A percentile compares a stretch with the other conserved stretches of the same genome.
These are phyloP conservation scores for Marmota flaviventris DNA, from an alignment of 2,113 vertebrate species.

Conservation along the genomic window DNA sequence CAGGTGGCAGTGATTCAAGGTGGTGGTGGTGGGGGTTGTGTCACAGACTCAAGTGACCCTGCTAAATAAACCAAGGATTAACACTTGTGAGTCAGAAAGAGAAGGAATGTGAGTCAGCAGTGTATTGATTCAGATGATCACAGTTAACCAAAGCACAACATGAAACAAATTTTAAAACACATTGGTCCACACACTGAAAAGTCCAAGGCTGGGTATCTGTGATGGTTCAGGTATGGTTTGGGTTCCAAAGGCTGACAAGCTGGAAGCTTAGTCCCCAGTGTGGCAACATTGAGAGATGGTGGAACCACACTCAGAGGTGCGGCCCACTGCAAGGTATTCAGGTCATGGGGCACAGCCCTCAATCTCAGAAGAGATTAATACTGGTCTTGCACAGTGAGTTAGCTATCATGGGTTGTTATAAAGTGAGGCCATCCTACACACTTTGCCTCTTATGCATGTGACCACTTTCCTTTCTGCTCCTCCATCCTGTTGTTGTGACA, in stretches of 20 bases:
- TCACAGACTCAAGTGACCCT: neutral
- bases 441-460: neutral
- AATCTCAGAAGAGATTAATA: neutral
- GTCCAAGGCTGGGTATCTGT: neutral
- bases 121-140: neutral
- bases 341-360: neutral
- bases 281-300: neutral
- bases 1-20: neutral
- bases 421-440: neutral
- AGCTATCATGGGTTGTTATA: neutral
- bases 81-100: neutral
- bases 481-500: neutral
- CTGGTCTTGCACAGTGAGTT: neutral
- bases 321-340: neutral
- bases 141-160: neutral
- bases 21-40: no score
- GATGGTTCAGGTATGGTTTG: neutral
- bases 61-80: neutral
- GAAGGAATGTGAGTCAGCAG: neutral
- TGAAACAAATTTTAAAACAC: neutral
- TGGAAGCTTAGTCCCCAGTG: neutral
- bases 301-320: neutral
- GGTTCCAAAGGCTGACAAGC: neutral
- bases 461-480: neutral
- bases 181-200: neutral